Evolutionary conservation across 2,888 invertebrate genomes (phyloP).

Genomic region (Ecliptopera silaceata): DNA sequence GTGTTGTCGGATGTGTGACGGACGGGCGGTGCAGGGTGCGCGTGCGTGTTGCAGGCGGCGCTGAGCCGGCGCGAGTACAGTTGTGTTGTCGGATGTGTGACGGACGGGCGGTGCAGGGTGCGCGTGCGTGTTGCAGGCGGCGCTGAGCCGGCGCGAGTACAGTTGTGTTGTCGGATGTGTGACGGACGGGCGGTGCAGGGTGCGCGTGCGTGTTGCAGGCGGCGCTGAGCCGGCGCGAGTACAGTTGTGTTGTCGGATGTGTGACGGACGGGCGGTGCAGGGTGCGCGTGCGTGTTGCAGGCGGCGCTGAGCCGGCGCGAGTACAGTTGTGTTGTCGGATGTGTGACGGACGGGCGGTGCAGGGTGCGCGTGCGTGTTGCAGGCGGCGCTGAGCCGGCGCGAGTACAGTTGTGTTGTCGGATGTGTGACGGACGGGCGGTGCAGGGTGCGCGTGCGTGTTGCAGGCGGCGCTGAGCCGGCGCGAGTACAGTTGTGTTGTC

Average conservation of each 20-base stretch:
- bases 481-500: too few species aligned
- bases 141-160: conserved; percentile 64
- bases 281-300: conserved; percentile 40
- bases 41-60: conserved; percentile 49
- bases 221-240: conserved; percentile 61
- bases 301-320: conserved; percentile 57
- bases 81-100: too few species aligned
- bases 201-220: conserved; percentile 42
- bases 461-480: conserved; percentile 61
- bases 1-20: too few species aligned
- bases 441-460: background rate
- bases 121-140: conserved; percentile 44
- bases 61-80: conserved; percentile 64
- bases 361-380: conserved; percentile 11
- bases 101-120: background rate
- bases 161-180: too few species aligned
- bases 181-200: background rate
- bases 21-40: background rate
- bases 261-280: too few species aligned
- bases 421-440: too few species aligned
- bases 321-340: too few species aligned
- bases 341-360: too few species aligned
- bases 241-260: too few species aligned
- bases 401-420: too few species aligned
- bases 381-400: conserved; percentile 59